Evolutionary conservation across 2,888 invertebrate genomes (phyloP), one percentile per base, ranked within the genome.

Genomic region (Beris chalybata): DNA sequence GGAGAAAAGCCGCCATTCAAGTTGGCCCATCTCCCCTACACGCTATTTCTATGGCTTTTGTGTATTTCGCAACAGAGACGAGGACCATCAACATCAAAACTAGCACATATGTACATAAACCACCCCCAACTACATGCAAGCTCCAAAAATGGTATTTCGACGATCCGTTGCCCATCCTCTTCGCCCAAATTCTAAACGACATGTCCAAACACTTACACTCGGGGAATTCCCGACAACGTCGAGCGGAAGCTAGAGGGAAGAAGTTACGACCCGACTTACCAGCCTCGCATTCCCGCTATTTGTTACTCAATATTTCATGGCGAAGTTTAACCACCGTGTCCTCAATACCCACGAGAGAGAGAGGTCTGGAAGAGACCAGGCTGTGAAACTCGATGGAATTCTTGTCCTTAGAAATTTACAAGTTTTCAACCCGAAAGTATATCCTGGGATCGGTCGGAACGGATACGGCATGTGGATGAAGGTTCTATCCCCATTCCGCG

Each of bases 231-330:
- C 31, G 31, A 30, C 12, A 54, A 9, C 31, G 38, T 38, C 38
- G 7, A 5, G 5, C 31, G n/a, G 31, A 48, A 48, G 31, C 54
- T 12, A 31, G 38, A 7, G 38, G 9, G 38, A 9, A 38, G 38
- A 5, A 38, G 38, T 38, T 53, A 64, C 53, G 38, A 53, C 12
- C 63, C 53, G 22, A 53, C 12, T 50, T n/a, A 6, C 32, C n/a
- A 57, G 32, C 47, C 47, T 66, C 43, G 15, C 57, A 53, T 43
- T 57, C 32, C 53, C 56, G 47, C 55, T 63, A 57, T 67, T 52
- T 67, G 67, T 64, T 57, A 43, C 56, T 67, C 64, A 64, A 67
- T 67, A 67, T 67, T 67, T 64, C 56, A 67, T 67, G 64, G 57
- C 48, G 55, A 64, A 54, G 52, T 64, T 67, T 67, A 67, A 57